Conservation (phyloP, 2,113 vertebrate species). For the Acrocephalus kingi region DNA sequence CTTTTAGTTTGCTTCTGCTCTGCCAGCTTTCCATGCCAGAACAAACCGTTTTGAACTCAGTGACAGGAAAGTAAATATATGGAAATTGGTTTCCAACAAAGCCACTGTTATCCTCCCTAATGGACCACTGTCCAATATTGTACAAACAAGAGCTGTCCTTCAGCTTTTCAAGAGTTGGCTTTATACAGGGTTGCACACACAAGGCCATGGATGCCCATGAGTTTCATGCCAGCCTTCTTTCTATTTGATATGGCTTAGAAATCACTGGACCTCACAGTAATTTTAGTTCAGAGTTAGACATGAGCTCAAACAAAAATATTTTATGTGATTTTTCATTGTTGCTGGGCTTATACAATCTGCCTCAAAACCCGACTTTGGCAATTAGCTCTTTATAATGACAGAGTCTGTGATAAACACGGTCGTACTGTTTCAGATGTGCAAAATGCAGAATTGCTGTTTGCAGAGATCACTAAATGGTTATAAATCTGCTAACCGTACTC, state of each 20-base stretch:
- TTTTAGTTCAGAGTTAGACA: not conserved
- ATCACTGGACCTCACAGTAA: not conserved
- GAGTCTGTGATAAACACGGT: not conserved
- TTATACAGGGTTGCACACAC: not conserved
- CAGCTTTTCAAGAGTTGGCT: not conserved
- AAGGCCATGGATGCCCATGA: not conserved
- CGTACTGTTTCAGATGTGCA: not conserved
- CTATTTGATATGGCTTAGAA: not conserved
- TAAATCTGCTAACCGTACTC: not conserved
- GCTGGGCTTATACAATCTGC: not conserved
- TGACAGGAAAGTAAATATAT: not conserved
- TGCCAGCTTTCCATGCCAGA: not conserved
- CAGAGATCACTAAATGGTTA: not conserved
- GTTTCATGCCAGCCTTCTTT: not conserved
- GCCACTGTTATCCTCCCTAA: not conserved
- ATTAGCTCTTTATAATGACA: not conserved
- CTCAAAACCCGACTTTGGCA: not conserved
- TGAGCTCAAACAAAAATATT: not conserved
- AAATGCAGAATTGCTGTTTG: not conserved
- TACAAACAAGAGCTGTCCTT: not conserved
- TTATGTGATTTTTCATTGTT: not conserved
- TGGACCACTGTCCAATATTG: not conserved
- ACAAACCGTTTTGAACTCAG: not conserved
- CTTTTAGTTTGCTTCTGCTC: not conserved
- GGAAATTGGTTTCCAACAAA: not conserved